Evolutionary conservation across 2,113 vertebrate genomes (phyloP), one percentile per base, ranked within the genome.

Genomic region (Macquaria ambigua): DNA sequence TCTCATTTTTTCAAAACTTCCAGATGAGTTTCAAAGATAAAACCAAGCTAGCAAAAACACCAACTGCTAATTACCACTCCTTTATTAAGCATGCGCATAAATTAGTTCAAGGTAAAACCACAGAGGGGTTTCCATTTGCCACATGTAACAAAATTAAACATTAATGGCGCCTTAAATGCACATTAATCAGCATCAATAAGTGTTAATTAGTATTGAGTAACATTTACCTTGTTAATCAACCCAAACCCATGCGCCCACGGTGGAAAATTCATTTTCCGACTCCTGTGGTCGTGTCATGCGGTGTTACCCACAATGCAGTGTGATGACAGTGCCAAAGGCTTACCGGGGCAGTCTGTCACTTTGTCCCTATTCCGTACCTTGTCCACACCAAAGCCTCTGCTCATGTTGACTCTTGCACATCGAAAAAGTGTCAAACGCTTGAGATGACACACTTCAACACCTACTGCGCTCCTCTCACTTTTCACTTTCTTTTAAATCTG

Each of bases 261-360:
- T 81, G 87, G 86, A 87, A 91, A 88, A 90, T 89, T 88, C 92
- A 86, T 93, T 93, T 90, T 81, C 83, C 61, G 69, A 87, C 90
- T 86, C 90, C 87, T 53, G 81, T 74, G 74, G 90, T 81, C 63
- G 14, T 15, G 58, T 89, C 89, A 63, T 46, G 89, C 23, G 18
- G 91, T 2, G 86, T 89, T 89, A 92, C 91, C 85, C 93, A 93
- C 87, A 90, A 90, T 91, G 92, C 92, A 80, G 55, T 5, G 63
- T 82, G 90, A 76, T 18, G 58, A 63, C 87, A 41, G 74, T 82
- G 93, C 94, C 94, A 93, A 87, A 81, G 85, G 92, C 94, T 87
- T 83, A 89, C 88, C 62, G 31, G 90, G 88, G 34, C 91, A 93
- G 92, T 95, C 92, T 95, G 94, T 94, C 93, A 77, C 91, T 89